Evolutionary conservation across 2,888 invertebrate species (phyloP).

Genomic region (Cybosia mesomella): DNA sequence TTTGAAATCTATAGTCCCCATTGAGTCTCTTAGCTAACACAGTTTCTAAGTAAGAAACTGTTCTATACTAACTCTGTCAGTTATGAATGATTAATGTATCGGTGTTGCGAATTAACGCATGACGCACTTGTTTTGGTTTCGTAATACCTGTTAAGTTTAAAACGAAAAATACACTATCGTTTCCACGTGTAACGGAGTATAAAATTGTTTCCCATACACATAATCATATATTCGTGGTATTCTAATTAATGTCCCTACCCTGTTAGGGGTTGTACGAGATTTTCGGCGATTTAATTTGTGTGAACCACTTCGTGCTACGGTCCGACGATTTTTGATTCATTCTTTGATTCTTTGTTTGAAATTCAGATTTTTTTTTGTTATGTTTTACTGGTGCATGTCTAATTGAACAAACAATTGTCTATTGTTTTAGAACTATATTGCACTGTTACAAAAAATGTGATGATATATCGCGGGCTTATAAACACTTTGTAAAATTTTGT

Average conservation of each 20-base stretch:
- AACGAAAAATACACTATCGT: constrained; percentile 2
- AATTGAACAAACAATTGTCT: constrained; percentile 27
- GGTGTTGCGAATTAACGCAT: constrained; percentile 6
- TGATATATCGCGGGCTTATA: neutral
- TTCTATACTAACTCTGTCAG: neutral
- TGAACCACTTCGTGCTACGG: constrained; percentile 74
- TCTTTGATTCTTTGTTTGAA: constrained; percentile 64
- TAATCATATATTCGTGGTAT: constrained; percentile 72
- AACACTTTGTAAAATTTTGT: neutral
- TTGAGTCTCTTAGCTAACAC: neutral
- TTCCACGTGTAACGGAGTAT: constrained; percentile 36
- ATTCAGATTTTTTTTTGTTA: constrained; percentile 53
- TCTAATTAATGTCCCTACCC: constrained; percentile 78
- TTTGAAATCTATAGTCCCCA: constrained; percentile 22
- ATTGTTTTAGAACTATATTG: constrained; percentile 29
- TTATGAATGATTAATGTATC: constrained; percentile 2
- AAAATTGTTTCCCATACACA: constrained; percentile 80
- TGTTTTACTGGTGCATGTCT: constrained; percentile 42
- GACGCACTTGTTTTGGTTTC: neutral
- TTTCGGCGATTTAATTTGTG: constrained; percentile 80
- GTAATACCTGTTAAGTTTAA: neutral
- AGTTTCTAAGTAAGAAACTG: constrained; percentile 3
- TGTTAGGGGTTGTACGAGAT: constrained; percentile 61
- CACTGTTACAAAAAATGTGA: constrained; percentile 17
- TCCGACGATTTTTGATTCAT: constrained; percentile 60